These are phyloP conservation scores for Xestia xanthographa DNA, from an alignment of 2,888 invertebrate genomes.

Conservation along the genomic window DNA sequence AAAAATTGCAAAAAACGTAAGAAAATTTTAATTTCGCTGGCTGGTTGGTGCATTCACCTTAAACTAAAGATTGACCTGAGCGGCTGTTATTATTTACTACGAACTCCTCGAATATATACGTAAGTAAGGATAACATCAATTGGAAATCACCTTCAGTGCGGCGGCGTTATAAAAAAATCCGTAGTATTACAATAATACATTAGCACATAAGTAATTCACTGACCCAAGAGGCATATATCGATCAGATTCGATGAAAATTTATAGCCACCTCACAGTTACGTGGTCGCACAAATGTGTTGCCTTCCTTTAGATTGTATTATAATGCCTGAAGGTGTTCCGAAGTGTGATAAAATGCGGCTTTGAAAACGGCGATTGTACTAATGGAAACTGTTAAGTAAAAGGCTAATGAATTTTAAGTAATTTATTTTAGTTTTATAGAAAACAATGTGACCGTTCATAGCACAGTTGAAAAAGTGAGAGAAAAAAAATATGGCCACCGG, in stretches of 20 bases:
- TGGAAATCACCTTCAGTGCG: background rate
- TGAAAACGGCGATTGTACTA: constrained; percentile 37
- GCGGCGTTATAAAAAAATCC: background rate
- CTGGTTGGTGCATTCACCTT: no score
- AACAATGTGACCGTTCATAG: no score
- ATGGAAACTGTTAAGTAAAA: constrained; percentile 22
- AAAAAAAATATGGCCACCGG: no score
- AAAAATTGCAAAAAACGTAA: no score
- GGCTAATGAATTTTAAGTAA: no score
- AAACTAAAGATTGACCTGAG: no score
- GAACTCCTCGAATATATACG: no score
- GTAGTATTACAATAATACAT: background rate
- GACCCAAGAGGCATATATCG: constrained; percentile 34
- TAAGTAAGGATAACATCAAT: no score
- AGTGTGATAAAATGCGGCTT: constrained; percentile 41
- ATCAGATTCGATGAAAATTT: constrained; percentile 50
- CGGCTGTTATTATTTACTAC: no score
- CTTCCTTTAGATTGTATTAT: constrained; percentile 57
- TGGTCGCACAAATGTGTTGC: constrained; percentile 55
- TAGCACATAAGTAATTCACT: constrained; percentile 34
- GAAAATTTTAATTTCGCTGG: no score
- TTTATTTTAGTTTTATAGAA: no score
- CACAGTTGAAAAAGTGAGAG: no score
- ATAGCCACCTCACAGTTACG: constrained; percentile 47
- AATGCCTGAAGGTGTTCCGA: constrained; percentile 46